These are phyloP conservation scores for Zaprionus taronus DNA, from an alignment of 1,140 invertebrate genomes.

Conservation along the genomic window DNA sequence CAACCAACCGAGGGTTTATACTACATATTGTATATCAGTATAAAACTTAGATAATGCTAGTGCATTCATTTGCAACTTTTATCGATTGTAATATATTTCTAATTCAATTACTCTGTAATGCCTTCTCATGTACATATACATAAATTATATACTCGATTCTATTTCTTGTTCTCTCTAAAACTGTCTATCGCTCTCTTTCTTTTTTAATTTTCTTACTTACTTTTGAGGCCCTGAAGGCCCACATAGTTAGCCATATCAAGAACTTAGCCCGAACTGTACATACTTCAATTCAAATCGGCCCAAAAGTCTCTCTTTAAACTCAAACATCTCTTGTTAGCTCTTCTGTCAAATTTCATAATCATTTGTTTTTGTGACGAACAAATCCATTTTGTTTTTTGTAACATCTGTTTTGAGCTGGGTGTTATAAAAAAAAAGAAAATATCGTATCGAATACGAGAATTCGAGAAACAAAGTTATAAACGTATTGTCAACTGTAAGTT, in stretches of 20 bases:
- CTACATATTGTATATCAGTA: constrained; percentile 30
- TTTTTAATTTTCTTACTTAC: constrained; percentile 31
- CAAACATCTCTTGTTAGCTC: constrained; percentile 2
- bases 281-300: constrained; percentile 24
- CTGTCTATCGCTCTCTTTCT: constrained; percentile 15
- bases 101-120: constrained; percentile 34
- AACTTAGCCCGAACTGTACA: constrained; percentile 41
- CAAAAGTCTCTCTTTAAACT: neutral
- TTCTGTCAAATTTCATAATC: constrained; percentile 20
- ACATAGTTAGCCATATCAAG: constrained; percentile 12
- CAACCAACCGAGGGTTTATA: constrained; percentile 71
- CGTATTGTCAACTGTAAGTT: constrained; percentile 54
- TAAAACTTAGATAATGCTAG: constrained; percentile 53
- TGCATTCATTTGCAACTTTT: constrained; percentile 34
- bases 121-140: constrained; percentile 71
- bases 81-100: constrained; percentile 65
- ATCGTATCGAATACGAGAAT: constrained; percentile 8
- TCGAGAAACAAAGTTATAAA: constrained; percentile 28
- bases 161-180: constrained; percentile 46
- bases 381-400: constrained; percentile 69
- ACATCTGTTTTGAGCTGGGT: constrained; percentile 79
- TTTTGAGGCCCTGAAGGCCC: constrained; percentile 28
- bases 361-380: constrained; percentile 13
- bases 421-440: constrained; percentile 38
- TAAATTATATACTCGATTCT: constrained; percentile 43